Percentiles rank a stretch among this genome's conserved stretches.
Conservation (phyloP, 2,797 vertebrate species). For the Malacoraja senta region DNA sequence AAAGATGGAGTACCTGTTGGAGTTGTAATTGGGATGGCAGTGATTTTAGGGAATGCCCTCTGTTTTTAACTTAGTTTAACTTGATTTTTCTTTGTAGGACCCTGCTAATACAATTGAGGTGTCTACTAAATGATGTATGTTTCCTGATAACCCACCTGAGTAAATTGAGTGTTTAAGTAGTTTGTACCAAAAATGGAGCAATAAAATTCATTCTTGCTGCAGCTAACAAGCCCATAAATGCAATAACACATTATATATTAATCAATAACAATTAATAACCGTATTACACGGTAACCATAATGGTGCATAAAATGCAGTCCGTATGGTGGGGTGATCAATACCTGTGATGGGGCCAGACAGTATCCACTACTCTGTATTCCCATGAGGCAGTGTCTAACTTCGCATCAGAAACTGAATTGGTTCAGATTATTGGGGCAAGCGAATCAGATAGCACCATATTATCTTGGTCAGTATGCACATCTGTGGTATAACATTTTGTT, state of each 20-base stretch:
- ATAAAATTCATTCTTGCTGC: too few relatives aligned
- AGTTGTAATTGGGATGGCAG: neutral
- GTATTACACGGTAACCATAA: too few relatives aligned
- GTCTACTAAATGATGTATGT: neutral
- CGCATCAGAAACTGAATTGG: neutral
- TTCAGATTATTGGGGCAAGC: neutral
- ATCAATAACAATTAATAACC: too few relatives aligned
- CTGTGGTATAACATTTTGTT: neutral
- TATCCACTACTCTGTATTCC: neutral
- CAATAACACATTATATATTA: too few relatives aligned
- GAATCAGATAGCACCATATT: neutral
- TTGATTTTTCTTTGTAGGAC: neutral
- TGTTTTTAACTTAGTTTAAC: neutral
- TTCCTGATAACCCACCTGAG: neutral
- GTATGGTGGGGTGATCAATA: too few relatives aligned
- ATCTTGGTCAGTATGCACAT: neutral
- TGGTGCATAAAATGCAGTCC: too few relatives aligned
- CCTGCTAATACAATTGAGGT: neutral
- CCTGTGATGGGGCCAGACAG: too few relatives aligned
- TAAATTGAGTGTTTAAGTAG: neutral
- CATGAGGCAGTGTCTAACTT: neutral
- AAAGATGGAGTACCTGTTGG: neutral
- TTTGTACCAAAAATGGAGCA: too few relatives aligned
- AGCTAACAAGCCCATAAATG: too few relatives aligned
- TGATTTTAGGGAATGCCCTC: neutral